Evolutionary conservation across 2,888 invertebrate species (phyloP), one percentile per base, ranked within the genome.

Genomic region (Amiota minor): DNA sequence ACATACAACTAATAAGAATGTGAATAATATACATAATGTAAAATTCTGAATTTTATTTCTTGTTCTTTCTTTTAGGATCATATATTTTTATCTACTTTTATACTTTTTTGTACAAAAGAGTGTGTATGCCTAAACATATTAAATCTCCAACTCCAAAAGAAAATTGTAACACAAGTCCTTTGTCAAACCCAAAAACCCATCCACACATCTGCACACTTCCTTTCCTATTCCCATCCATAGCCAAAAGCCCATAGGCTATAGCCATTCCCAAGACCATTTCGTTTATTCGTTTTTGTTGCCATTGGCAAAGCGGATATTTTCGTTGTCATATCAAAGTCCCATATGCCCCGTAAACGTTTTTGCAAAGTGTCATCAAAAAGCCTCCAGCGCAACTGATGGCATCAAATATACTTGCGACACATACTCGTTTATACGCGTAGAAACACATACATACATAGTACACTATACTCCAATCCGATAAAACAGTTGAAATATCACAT

Each of bases 281-380:
- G 35, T 35, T 35, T 35, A 35, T 35, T 35, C 35, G 35, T 35
- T 35, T 35, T 35, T 35, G 35, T 35, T n/a, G 56, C 56, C 8
- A 8, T 18, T 20, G n/a, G 50, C 86, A 84, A 78, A 83, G 80
- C 86, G 83, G 83, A 83, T 84, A 83, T 83, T 88, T 89, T 86
- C 86, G 85, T 84, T 88, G 87, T 87, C 88, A 87, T 86, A 89
- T 87, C 88, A 87, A 83, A 87, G 86, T 88, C 89, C 88, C 89
- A 89, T 88, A 89, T 89, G 88, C 85, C 86, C 87, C 86, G 88
- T 89, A 88, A 87, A 87, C 81, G 83, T 79, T 75, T 76, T 72
- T 75, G 65, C 70, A 78, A 82, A 87, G 82, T 87, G 79, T 78
- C 88, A 86, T 86, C 86, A 84, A 81, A 82, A 82, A 81, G 84